A percentile compares a stretch with the other conserved stretches of the same genome.
These are phyloP conservation scores for Daktulosphaira vitifoliae DNA, from an alignment of 1,140 invertebrate genomes.

Conservation along the genomic window DNA sequence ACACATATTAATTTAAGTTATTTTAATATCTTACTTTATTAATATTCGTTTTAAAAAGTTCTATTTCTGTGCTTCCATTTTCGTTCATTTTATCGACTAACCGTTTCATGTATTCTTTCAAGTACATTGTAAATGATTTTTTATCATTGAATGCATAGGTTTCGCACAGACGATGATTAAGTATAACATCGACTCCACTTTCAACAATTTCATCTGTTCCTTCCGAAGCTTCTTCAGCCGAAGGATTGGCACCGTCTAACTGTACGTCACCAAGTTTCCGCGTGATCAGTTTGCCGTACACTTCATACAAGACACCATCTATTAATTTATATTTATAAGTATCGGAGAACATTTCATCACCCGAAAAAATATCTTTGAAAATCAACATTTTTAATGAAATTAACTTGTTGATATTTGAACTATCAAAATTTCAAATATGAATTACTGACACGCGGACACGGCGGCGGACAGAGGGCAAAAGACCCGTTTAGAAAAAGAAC, in stretches of 20 bases:
- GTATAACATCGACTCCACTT: constrained; percentile 82
- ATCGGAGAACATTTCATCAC: constrained; percentile 97
- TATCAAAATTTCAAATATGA: not conserved
- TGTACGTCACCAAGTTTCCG: constrained; percentile 69
- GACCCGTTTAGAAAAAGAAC: constrained; percentile 20
- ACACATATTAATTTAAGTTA: too few species aligned
- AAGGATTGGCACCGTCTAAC: constrained; percentile 83
- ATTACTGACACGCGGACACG: not conserved
- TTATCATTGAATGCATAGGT: constrained; percentile 78
- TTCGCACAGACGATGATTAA: constrained; percentile 84
- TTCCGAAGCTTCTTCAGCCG: constrained; percentile 82
- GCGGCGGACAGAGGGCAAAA: constrained; percentile 24
- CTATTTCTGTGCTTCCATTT: constrained; percentile 69
- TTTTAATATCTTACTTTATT: constrained; percentile 53
- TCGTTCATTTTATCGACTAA: constrained; percentile 74
- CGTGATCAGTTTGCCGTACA: constrained; percentile 74
- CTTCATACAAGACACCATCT: constrained; percentile 90
- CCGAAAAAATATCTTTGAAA: constrained; percentile 48
- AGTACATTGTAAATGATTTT: constrained; percentile 81
- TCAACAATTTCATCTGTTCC: constrained; percentile 65
- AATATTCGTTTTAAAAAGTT: constrained; percentile 83
- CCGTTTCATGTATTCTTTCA: constrained; percentile 97
- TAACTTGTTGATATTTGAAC: too few species aligned
- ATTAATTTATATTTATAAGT: constrained; percentile 90
- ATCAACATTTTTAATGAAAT: not conserved